phyloP scores from a whole-genome alignment of 2,888 invertebrate species.

The Rhabditoides inermis region DNA sequence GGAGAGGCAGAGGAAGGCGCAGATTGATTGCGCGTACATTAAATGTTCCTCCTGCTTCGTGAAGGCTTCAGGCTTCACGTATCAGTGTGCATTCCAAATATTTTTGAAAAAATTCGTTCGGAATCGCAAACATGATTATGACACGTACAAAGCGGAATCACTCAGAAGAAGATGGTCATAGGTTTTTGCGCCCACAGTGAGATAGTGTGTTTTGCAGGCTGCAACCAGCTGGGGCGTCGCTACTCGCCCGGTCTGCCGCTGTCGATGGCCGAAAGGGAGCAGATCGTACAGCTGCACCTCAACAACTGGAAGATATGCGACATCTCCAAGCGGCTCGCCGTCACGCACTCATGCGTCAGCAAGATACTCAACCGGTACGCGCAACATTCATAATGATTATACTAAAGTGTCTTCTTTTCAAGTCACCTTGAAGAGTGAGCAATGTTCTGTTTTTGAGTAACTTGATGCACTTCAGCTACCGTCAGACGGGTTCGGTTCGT shows the following conservation, averaged over 20 bases:
- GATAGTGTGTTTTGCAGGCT: conserved; percentile 20
- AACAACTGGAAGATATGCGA: conserved; percentile 49
- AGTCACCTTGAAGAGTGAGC: too few species aligned
- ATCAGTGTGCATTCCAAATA: too few species aligned
- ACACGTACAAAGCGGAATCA: too few species aligned
- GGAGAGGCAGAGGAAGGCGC: too few species aligned
- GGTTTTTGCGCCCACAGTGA: too few species aligned
- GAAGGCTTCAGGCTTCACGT: too few species aligned
- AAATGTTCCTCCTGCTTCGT: too few species aligned
- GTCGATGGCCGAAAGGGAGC: conserved; percentile 46
- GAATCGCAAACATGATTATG: too few species aligned
- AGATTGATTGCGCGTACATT: too few species aligned
- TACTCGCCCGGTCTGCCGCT: conserved; percentile 49
- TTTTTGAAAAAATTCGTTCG: too few species aligned
- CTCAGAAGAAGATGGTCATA: too few species aligned
- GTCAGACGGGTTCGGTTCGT: conserved; percentile 46
- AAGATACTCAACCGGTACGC: conserved; percentile 46
- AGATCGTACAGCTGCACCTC: conserved; percentile 43
- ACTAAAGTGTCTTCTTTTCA: not conserved
- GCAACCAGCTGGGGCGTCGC: conserved; percentile 48
- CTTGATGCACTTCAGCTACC: conserved; percentile 33
- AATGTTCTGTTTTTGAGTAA: not conserved
- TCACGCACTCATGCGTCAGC: conserved; percentile 50
- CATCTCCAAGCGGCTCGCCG: conserved; percentile 46
- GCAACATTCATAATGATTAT: not conserved